These are phyloP conservation scores for Physeter macrocephalus DNA, from an alignment of 2,113 vertebrate genomes.

Conservation along the genomic window DNA sequence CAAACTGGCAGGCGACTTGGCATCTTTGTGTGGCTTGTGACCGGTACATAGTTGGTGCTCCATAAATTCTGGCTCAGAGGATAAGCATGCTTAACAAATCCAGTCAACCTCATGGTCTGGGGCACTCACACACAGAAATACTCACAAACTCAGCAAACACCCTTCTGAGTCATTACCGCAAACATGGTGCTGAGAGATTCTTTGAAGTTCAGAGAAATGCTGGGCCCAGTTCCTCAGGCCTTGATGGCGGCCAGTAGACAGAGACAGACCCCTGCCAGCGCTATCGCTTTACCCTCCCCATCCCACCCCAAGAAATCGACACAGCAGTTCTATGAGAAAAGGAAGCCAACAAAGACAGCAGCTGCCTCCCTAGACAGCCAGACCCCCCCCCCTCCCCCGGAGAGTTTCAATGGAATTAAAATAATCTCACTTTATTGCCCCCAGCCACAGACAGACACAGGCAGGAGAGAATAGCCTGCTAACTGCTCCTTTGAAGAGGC, in stretches of 20 bases:
- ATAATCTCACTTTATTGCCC: constrained; percentile 38
- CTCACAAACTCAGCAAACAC: neutral
- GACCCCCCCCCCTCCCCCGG: neutral
- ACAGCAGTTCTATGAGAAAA: neutral
- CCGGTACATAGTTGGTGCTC: neutral
- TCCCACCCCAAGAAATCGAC: neutral
- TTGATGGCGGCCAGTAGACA: too few species aligned
- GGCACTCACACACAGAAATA: neutral
- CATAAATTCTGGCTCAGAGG: neutral
- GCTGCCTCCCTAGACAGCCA: neutral
- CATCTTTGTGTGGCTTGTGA: neutral
- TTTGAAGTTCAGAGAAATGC: constrained; percentile 33
- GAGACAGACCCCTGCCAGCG: neutral
- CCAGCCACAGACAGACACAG: neutral
- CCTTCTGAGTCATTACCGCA: neutral
- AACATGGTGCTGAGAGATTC: neutral
- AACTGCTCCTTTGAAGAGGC: constrained; percentile 57
- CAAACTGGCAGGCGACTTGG: neutral
- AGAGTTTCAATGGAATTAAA: constrained; percentile 59
- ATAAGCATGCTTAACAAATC: neutral
- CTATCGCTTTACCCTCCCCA: neutral
- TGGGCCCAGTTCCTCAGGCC: neutral
- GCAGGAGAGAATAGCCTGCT: neutral
- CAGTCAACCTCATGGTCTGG: neutral
- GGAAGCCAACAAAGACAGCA: neutral